Conservation (phyloP, 2,888 invertebrate species). For the Amiota mariae region DNA sequence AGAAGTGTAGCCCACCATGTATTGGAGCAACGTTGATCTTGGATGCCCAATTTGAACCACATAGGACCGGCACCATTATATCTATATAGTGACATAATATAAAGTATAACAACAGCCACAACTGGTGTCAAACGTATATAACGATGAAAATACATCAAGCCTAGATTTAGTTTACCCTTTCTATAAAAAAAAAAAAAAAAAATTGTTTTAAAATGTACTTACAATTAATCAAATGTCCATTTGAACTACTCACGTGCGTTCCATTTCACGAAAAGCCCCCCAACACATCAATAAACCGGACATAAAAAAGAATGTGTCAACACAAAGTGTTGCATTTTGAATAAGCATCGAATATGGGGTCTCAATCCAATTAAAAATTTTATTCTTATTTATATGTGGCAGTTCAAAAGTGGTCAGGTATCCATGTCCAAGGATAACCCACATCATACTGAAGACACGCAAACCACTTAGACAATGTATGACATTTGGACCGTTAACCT, state of each 20-base stretch:
- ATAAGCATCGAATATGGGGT: constrained; percentile 71
- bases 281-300: constrained; percentile 77
- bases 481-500: constrained; percentile 67
- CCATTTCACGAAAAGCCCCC: constrained; percentile 71
- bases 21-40: constrained; percentile 68
- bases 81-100: constrained; percentile 74
- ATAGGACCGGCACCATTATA: constrained; percentile 76
- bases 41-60: constrained; percentile 73
- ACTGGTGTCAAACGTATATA: constrained; percentile 76
- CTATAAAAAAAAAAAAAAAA: constrained; percentile 40
- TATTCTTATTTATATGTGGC: constrained; percentile 68
- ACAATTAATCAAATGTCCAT: neutral
- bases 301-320: constrained; percentile 79
- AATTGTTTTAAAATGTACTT: neutral
- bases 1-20: constrained; percentile 75
- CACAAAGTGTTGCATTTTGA: constrained; percentile 75
- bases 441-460: constrained; percentile 74
- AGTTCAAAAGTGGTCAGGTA: constrained; percentile 71
- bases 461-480: constrained; percentile 74
- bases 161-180: constrained; percentile 69
- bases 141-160: constrained; percentile 73
- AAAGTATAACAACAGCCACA: constrained; percentile 74
- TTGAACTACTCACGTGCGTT: constrained; percentile 61
- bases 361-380: constrained; percentile 65
- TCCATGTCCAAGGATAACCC: constrained; percentile 74